Base-by-base conservation (phyloP, 1,140 invertebrate species). In the Drosophila sucinea region DNA sequence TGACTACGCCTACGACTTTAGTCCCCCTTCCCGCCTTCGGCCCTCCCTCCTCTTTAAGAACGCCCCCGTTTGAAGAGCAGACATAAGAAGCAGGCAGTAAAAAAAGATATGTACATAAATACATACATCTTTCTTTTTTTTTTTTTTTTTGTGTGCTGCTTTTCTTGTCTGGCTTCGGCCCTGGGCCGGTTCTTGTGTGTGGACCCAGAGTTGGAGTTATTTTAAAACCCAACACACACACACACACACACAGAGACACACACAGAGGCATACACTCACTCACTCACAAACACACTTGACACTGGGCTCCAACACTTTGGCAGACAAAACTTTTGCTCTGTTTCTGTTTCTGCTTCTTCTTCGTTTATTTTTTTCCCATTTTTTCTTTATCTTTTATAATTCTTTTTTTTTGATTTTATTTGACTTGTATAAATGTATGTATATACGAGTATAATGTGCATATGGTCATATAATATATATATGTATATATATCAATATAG, bases 181-280 rank as follows among this genome's bases (percentile, higher is more conserved):
- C 77, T 77, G 73, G 81, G 81, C 81, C 82, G 82, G 81, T 85
- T 85, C 81, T 83, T 83, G 61, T 73, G 32, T 58, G 56, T 35
- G 81, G 72, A 74, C 73, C 70, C 73, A 67, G 63, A 79, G 77
- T 75, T 71, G 68, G 68, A 79, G 77, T 81, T 81, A 81, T 81
- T 69, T 81, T 79, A 79, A 79, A 79, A 70, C 71, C 62, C 76
- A 78, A 61, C 64, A 68, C 61, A 23, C 57, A 40, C 41, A 27
- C 67, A 70, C 79, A 67, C 60, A 76, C 62, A 70, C 29, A 44
- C 17, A n/a, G 57, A 61, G 61, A 61, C 44, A 60, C 23, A 58
- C 44, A 68, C 60, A 54, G 17, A 17, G 17, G 17, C 67, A 63
- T 40, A 70, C 79, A 67, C 60, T 72, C 62, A 70, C 29, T 35